Conservation (phyloP, 2,113 vertebrate genomes). For the Glaucidium brasilianum region DNA sequence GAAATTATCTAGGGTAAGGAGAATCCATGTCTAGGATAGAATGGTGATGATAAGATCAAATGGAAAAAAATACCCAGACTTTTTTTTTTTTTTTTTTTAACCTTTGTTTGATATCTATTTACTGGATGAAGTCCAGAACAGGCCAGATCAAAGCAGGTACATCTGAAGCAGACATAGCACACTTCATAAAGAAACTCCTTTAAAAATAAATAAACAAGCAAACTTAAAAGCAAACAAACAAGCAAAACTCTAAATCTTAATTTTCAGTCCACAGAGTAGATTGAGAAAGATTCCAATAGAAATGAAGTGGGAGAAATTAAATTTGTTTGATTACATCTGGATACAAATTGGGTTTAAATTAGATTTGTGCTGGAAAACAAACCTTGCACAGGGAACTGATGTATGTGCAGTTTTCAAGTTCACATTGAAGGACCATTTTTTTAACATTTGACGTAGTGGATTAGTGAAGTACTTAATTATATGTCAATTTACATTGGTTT, state of each 20-base stretch:
- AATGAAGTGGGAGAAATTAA: slow-evolving; percentile 9
- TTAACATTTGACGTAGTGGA: neutral
- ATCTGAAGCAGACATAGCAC: neutral
- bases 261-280: neutral
- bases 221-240: neutral
- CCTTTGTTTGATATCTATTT: neutral
- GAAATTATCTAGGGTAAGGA: neutral
- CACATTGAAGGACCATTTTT: neutral
- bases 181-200: neutral
- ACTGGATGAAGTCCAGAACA: neutral
- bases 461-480: neutral
- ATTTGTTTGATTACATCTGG: slow-evolving; percentile 42
- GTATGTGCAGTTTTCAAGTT: slow-evolving; percentile 18
- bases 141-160: neutral
- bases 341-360: slow-evolving; percentile 18
- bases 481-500: neutral
- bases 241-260: neutral
- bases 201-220: neutral
- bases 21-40: neutral
- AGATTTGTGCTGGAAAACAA: slow-evolving; percentile 22
- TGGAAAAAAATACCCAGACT: neutral
- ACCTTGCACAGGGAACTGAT: neutral
- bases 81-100: neutral
- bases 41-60: neutral
- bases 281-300: neutral